A percentile compares a stretch with the other conserved stretches of the same genome.
phyloP scores from a whole-genome alignment of 2,888 invertebrate species.

The Diogma glabrata region DNA sequence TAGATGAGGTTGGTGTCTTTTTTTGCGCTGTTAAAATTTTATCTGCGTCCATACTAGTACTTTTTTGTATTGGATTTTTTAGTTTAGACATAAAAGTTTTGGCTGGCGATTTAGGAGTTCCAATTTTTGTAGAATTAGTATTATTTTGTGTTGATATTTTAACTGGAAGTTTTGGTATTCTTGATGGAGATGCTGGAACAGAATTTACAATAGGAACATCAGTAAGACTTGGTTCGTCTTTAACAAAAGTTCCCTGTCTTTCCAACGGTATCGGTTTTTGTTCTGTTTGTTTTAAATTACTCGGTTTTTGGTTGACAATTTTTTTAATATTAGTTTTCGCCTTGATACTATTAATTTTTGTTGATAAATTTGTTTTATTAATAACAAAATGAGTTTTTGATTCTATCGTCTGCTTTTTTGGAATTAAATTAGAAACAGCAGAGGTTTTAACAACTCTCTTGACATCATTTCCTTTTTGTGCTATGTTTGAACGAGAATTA shows the following conservation, averaged over 20 bases:
- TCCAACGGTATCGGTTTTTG: conserved; percentile 40
- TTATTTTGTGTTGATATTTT: conserved; percentile 11
- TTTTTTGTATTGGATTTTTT: conserved; percentile 35
- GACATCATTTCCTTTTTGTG: conserved; percentile 26
- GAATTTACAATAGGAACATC: conserved; percentile 32
- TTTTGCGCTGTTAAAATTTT: conserved; percentile 32
- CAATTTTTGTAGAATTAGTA: conserved; percentile 1
- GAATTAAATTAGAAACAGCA: conserved; percentile 15
- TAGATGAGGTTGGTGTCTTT: conserved; percentile 20
- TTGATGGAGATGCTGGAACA: conserved; percentile 23
- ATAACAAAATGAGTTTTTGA: conserved; percentile 17
- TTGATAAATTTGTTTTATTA: conserved; percentile 17
- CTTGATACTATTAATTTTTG: conserved; percentile 13
- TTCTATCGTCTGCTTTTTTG: conserved; percentile 15
- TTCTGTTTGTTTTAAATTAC: neutral
- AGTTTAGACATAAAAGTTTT: conserved; percentile 23
- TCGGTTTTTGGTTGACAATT: conserved; percentile 14
- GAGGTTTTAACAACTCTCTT: conserved; percentile 21
- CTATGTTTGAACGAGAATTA: neutral
- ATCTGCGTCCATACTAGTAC: conserved; percentile 12
- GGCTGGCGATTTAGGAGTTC: conserved; percentile 16
- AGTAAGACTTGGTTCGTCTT: conserved; percentile 52
- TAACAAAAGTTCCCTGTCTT: conserved; percentile 85
- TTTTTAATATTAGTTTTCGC: conserved; percentile 10
- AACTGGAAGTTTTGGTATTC: conserved; percentile 30